phyloP scores from a whole-genome alignment of 2,797 vertebrate species.

The Ceyx erithaca region DNA sequence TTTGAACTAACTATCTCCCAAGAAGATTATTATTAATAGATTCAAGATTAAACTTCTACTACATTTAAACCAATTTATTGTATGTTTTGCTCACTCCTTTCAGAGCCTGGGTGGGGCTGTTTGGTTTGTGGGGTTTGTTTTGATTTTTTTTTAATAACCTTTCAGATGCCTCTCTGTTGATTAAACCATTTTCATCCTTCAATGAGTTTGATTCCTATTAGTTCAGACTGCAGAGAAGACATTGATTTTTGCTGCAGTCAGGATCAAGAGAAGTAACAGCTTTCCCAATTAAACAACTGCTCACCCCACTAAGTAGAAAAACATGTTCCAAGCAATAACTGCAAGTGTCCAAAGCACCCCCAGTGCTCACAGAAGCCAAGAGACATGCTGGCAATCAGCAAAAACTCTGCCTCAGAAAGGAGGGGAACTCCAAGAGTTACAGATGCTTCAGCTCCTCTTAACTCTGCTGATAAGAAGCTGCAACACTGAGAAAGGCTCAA shows the following conservation, averaged over 20 bases:
- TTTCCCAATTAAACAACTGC: constrained; percentile 73
- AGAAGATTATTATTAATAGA: not conserved
- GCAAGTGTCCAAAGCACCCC: not conserved
- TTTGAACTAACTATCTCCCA: not conserved
- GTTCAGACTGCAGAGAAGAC: constrained; percentile 52
- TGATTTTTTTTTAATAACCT: constrained; percentile 53
- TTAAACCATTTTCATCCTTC: constrained; percentile 70
- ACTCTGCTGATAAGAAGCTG: constrained; percentile 22
- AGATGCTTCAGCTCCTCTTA: not conserved
- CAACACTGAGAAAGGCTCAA: constrained; percentile 18
- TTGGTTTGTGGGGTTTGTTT: not conserved
- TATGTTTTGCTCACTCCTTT: not conserved
- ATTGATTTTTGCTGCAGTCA: constrained; percentile 68
- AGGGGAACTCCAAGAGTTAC: constrained; percentile 3
- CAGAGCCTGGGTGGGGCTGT: not conserved
- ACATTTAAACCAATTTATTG: not conserved
- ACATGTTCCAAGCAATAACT: constrained; percentile 32
- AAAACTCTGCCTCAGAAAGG: constrained; percentile 11
- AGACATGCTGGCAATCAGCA: constrained; percentile 8
- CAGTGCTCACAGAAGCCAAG: not conserved
- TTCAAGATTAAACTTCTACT: not conserved
- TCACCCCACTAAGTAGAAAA: constrained; percentile 63
- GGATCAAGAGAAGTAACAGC: constrained; percentile 62
- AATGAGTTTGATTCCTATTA: constrained; percentile 69
- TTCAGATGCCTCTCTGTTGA: constrained; percentile 54